Base-by-base conservation (phyloP, 1,140 invertebrate genomes). In the Maconellicoccus hirsutus region DNA sequence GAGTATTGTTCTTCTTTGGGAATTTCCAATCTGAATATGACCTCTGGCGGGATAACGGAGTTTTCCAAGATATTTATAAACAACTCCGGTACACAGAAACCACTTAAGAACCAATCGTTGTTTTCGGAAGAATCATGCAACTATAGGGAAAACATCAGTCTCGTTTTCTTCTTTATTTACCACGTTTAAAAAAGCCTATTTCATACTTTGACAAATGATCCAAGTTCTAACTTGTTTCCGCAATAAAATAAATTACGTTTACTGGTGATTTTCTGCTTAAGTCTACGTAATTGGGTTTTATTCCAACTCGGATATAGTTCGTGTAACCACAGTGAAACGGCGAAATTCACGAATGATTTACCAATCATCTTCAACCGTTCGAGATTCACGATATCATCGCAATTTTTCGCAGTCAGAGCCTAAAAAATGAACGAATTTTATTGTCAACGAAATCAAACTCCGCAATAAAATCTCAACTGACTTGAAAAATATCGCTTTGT, bases 331-430 rank as follows among this genome's bases (percentile, higher is more conserved):
- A 92, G 76, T 8, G 87, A 89, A 14, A 84, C 80, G 3, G 86
- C 85, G 74, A 90, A 89, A 80, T 96, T 97, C 0, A 96, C 80
- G 77, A 93, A 95, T 0, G 91, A 88, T 80, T 97, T 93, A 0
- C 94, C 94, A 21, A 96, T 82, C 0, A 89, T 90, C 80, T 96
- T 93, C 2, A 89, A 78, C 4, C 92, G 81, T 78, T 96, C 93
- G 73, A 93, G 82, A 78, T 93, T 87, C 69, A 93, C 87, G 3
- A 86, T 86, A 78, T 97, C 93, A 73, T 86, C 83, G 0, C 87
- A 85, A 69, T 84, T 79, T 14, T 86, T 85, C 14, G 85, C 83
- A 7, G 91, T 93, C 1, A 96, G 76, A 0, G 91, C 89, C 71
- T 86, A 78, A 38, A 71, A 1, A 71, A 16, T 33, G 59, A 73